phyloP scores from a whole-genome alignment of 2,113 vertebrate species.

The Scortum barcoo region DNA sequence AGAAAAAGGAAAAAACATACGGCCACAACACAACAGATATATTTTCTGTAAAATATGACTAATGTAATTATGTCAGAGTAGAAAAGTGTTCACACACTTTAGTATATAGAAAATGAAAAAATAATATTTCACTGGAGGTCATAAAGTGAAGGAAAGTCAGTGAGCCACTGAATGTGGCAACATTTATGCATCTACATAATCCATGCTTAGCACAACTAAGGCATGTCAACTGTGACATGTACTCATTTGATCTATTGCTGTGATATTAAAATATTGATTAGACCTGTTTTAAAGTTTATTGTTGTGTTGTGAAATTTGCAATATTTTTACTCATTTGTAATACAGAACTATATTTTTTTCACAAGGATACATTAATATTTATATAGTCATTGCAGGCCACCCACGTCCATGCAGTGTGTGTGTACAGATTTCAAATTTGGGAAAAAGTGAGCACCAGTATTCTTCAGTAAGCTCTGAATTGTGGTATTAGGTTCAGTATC shows the following conservation, averaged over 20 bases:
- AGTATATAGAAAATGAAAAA: neutral
- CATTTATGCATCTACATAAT: neutral
- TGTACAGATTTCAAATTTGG: neutral
- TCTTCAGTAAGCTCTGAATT: neutral
- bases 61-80: slow-evolving; percentile 22
- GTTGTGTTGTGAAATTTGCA: neutral
- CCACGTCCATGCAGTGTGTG: neutral
- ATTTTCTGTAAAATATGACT: slow-evolving; percentile 22
- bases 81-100: neutral
- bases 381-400: neutral
- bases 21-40: neutral
- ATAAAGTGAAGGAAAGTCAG: neutral
- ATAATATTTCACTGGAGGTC: neutral
- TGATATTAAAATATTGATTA: neutral
- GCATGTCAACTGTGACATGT: no score
- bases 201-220: neutral
- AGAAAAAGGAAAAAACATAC: slow-evolving; percentile 11
- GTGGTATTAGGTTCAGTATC: neutral
- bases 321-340: neutral
- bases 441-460: neutral
- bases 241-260: no score
- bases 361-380: neutral
- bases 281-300: neutral
- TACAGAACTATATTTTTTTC: neutral
- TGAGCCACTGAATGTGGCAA: neutral